Conservation (phyloP, 2,113 vertebrate genomes). For the Dascyllus trimaculatus region DNA sequence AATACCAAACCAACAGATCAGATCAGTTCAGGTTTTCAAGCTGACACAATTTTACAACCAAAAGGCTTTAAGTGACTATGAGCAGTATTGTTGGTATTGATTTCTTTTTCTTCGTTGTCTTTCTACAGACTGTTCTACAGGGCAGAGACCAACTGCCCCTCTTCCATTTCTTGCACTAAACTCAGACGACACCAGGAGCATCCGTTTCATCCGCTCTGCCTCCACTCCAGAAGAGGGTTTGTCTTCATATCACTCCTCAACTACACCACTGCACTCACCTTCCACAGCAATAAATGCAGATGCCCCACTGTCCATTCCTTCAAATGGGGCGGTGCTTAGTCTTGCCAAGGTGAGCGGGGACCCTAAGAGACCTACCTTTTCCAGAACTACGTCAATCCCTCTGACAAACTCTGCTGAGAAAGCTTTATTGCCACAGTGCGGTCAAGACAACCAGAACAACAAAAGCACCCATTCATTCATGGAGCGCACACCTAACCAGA, state of each 20-base stretch:
- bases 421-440: slow-evolving; percentile 4
- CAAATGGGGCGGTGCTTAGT: slow-evolving; percentile 9
- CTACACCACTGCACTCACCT: slow-evolving; percentile 30
- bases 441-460: slow-evolving; percentile 9
- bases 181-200: slow-evolving; percentile 85
- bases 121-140: slow-evolving; percentile 82
- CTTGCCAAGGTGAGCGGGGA: slow-evolving; percentile 40
- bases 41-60: too few species aligned
- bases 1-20: too few species aligned
- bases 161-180: slow-evolving; percentile 88
- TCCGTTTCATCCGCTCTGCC: slow-evolving; percentile 49
- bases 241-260: slow-evolving; percentile 30
- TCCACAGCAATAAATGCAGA: slow-evolving; percentile 61
- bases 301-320: background rate
- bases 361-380: slow-evolving; percentile 15
- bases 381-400: slow-evolving; percentile 16
- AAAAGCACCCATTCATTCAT: slow-evolving; percentile 1
- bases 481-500: slow-evolving; percentile 20
- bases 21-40: too few species aligned
- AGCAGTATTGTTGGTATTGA: background rate
- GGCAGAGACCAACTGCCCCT: slow-evolving; percentile 83
- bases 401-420: slow-evolving; percentile 17
- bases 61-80: background rate
- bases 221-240: slow-evolving; percentile 53
- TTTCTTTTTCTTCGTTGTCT: slow-evolving; percentile 4